Conservation (phyloP, 2,797 vertebrate genomes). For the Pseudocheirus occidentalis region DNA sequence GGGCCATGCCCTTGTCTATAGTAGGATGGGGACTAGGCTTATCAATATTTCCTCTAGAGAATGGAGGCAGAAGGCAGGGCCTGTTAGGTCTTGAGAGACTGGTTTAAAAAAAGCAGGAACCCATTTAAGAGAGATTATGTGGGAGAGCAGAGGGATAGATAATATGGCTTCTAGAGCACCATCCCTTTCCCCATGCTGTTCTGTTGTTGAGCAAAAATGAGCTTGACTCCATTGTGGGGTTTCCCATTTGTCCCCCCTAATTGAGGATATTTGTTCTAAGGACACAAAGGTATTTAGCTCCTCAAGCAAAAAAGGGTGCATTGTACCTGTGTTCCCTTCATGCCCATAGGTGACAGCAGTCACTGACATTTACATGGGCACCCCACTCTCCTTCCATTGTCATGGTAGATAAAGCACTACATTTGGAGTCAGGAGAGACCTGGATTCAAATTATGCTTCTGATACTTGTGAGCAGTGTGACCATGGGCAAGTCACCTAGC, state of each 20-base stretch:
- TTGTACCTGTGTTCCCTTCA: too few relatives aligned
- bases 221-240: not conserved
- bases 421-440: not conserved
- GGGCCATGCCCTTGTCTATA: not conserved
- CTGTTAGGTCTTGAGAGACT: conserved; percentile 7
- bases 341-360: not conserved
- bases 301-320: not conserved
- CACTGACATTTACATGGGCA: not conserved
- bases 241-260: not conserved
- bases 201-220: not conserved
- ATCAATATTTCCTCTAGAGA: not conserved
- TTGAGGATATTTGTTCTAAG: rapidly evolving
- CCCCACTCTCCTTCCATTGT: not conserved
- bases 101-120: not conserved
- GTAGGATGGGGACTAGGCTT: not conserved
- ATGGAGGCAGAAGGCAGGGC: not conserved
- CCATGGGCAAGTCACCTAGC: not conserved
- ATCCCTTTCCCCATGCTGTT: not conserved
- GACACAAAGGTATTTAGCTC: not conserved
- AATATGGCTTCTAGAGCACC: not conserved
- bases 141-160: not conserved
- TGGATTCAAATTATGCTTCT: not conserved
- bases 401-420: not conserved
- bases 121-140: not conserved
- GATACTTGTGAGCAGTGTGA: not conserved